Evolutionary conservation across 64 coral and sea anemone species (phyloP).

Genomic region (Stylophora pistillata): DNA sequence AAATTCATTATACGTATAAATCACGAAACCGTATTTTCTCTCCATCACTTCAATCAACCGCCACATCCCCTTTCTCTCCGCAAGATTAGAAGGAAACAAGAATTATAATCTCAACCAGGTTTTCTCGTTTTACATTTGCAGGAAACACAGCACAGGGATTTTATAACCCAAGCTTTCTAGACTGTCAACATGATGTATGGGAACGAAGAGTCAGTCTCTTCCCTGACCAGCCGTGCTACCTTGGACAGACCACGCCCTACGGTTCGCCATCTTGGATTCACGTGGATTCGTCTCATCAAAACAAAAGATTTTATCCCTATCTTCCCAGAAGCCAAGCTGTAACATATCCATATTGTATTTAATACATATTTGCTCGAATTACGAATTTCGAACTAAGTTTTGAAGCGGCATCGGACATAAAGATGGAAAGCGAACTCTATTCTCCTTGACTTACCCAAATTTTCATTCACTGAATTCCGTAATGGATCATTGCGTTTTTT

Average conservation of each 20-base stretch:
- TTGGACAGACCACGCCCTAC: not conserved
- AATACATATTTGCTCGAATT: not conserved
- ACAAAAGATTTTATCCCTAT: not conserved
- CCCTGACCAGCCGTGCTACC: not conserved
- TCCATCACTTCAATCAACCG: too few relatives aligned
- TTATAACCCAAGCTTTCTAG: not conserved
- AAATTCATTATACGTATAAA: too few relatives aligned
- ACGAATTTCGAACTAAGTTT: too few relatives aligned
- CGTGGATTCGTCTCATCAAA: not conserved
- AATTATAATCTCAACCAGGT: not conserved
- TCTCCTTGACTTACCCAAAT: not conserved
- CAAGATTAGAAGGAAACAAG: not conserved
- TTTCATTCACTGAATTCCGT: too few relatives aligned
- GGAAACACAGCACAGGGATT: not conserved
- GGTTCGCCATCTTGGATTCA: conserved; percentile 29
- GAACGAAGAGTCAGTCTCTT: not conserved
- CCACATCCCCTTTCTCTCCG: not conserved
- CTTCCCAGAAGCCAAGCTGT: not conserved
- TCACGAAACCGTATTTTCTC: too few relatives aligned
- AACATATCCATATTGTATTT: conserved; percentile 1
- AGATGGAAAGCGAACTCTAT: not conserved
- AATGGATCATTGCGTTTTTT: too few relatives aligned
- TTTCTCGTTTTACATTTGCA: not conserved
- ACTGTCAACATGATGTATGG: not conserved
- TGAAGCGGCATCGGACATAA: too few relatives aligned